phyloP scores from a whole-genome alignment of 2,113 vertebrate genomes.

The Salvator merianae region DNA sequence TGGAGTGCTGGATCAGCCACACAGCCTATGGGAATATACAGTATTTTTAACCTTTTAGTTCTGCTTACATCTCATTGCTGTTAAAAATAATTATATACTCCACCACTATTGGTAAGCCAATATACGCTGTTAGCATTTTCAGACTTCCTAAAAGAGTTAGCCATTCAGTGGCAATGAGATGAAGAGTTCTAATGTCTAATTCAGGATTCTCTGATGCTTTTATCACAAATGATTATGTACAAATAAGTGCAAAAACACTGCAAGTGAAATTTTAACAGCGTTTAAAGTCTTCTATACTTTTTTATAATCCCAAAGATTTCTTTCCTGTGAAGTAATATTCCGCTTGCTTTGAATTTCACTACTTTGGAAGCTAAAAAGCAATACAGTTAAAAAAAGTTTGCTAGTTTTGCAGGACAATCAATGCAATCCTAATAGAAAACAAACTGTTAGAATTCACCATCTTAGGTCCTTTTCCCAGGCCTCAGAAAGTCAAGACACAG shows the following conservation, averaged over 20 bases:
- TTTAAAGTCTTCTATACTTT: neutral
- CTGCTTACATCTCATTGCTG: neutral
- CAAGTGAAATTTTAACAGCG: neutral
- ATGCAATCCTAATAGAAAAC: too few relatives aligned
- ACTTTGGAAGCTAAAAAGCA: too few relatives aligned
- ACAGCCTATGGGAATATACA: slow-evolving; percentile 38
- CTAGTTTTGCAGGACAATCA: too few relatives aligned
- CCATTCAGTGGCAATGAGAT: neutral
- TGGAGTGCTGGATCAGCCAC: slow-evolving; percentile 29
- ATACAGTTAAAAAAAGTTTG: too few relatives aligned
- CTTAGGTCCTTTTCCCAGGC: too few relatives aligned
- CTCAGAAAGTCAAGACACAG: too few relatives aligned
- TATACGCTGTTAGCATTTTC: too few relatives aligned
- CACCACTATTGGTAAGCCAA: too few relatives aligned
- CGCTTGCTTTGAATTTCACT: neutral
- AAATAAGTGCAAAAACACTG: neutral
- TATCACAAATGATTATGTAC: neutral
- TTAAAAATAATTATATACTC: too few relatives aligned
- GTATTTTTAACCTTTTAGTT: slow-evolving; percentile 2
- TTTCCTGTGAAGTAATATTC: neutral
- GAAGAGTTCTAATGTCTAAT: neutral
- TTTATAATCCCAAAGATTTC: neutral
- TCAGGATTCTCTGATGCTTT: neutral
- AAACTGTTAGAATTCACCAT: too few relatives aligned
- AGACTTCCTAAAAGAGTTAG: too few relatives aligned